Evolutionary conservation across 2,797 vertebrate species (phyloP).

Genomic region (Parauchenoglanis punctatus): DNA sequence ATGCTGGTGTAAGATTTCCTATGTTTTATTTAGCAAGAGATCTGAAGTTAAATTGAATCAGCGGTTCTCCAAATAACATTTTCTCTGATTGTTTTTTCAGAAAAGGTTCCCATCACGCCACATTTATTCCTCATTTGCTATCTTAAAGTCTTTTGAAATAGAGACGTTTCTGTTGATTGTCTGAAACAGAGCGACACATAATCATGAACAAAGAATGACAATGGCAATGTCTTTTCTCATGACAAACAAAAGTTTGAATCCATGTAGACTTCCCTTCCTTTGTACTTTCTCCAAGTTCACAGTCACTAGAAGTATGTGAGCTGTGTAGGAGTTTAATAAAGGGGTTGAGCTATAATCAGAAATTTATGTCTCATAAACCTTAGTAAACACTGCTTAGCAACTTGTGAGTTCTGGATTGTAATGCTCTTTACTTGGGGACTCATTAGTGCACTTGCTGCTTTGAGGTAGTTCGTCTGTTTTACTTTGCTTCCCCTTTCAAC

Average conservation of each 20-base stretch:
- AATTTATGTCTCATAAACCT: constrained; percentile 29
- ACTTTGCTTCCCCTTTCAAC: constrained; percentile 32
- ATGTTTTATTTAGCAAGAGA: not conserved
- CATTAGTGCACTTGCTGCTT: constrained; percentile 43
- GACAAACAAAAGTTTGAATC: not conserved
- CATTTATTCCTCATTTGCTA: not conserved
- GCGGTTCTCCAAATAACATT: not conserved
- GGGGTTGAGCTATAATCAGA: not conserved
- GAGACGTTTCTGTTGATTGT: not conserved
- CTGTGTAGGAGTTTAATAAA: constrained; percentile 8
- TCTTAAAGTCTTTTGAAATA: not conserved
- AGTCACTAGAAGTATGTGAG: not conserved
- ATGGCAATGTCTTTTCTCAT: not conserved
- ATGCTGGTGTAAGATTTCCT: not conserved
- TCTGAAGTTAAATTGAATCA: not conserved
- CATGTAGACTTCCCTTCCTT: not conserved
- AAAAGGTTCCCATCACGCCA: not conserved
- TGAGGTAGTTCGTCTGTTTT: constrained; percentile 39
- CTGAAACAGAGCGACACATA: not conserved
- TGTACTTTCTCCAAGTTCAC: not conserved
- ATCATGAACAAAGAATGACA: not conserved
- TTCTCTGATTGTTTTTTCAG: not conserved
- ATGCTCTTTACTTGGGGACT: constrained; percentile 40
- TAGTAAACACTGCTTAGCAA: constrained; percentile 29
- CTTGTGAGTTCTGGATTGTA: constrained; percentile 37